Percentiles rank a stretch among this genome's conserved stretches.
phyloP scores from a whole-genome alignment of 2,113 vertebrate species.

The Dasyprocta punctata region DNA sequence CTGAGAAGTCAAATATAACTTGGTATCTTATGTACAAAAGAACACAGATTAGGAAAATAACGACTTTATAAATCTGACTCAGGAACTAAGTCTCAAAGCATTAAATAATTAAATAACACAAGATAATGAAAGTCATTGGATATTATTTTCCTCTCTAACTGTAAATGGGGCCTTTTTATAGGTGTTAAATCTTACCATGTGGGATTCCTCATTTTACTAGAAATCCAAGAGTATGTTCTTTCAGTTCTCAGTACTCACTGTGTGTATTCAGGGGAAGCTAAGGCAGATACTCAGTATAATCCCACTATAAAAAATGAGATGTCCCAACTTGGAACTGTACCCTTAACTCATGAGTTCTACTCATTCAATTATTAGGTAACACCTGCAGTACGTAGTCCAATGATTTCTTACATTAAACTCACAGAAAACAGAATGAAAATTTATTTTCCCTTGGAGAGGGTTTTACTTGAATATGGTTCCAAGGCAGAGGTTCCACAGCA shows the following conservation, averaged over 20 bases:
- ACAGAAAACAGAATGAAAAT: not conserved
- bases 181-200: not conserved
- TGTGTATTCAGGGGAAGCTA: not conserved
- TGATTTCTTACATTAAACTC: not conserved
- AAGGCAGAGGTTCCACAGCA: not conserved
- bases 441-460: not conserved
- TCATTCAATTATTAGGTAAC: not conserved
- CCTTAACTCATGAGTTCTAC: not conserved
- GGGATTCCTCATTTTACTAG: slow-evolving; percentile 62
- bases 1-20: slow-evolving; percentile 78
- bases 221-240: slow-evolving; percentile 53
- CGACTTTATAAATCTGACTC: slow-evolving; percentile 60
- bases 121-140: slow-evolving; percentile 41
- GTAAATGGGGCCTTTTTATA: slow-evolving; percentile 39
- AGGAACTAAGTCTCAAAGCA: slow-evolving; percentile 75
- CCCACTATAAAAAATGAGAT: not conserved
- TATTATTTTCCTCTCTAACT: slow-evolving; percentile 52
- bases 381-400: not conserved
- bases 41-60: slow-evolving; percentile 56
- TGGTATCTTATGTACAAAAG: slow-evolving; percentile 67
- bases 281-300: not conserved
- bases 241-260: not conserved
- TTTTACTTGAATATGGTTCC: not conserved
- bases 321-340: not conserved
- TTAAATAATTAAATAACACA: slow-evolving; percentile 78